phyloP scores from a whole-genome alignment of 2,113 vertebrate species.

The Setophaga petechia region DNA sequence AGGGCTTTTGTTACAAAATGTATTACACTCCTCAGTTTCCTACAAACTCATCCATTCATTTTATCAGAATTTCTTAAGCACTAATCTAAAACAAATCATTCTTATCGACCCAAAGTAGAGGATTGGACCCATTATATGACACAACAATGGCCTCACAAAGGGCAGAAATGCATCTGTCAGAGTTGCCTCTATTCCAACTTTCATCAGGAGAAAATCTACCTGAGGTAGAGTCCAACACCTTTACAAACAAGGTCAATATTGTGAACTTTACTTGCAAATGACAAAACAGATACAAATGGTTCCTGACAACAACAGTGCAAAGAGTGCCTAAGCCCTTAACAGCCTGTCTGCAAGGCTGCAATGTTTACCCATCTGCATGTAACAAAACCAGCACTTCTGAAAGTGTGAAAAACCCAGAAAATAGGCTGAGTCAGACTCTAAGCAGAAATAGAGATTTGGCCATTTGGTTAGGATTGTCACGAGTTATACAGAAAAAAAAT shows the following conservation, averaged over 20 bases:
- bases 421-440: background rate
- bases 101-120: background rate
- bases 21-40: background rate
- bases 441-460: background rate
- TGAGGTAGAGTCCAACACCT: background rate
- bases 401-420: background rate
- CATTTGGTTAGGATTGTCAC: background rate
- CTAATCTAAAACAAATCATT: background rate
- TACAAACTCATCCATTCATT: fast-evolving
- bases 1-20: background rate
- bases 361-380: background rate
- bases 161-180: background rate
- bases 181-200: background rate
- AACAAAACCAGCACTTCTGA: background rate
- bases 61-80: background rate
- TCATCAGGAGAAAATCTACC: background rate
- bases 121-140: background rate
- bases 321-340: background rate
- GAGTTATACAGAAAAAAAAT: background rate
- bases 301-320: background rate
- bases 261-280: background rate
- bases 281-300: background rate
- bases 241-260: background rate
- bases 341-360: background rate
- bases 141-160: background rate